Base-by-base conservation (phyloP, 2,797 vertebrate species). In the Darevskia nairensis region DNA sequence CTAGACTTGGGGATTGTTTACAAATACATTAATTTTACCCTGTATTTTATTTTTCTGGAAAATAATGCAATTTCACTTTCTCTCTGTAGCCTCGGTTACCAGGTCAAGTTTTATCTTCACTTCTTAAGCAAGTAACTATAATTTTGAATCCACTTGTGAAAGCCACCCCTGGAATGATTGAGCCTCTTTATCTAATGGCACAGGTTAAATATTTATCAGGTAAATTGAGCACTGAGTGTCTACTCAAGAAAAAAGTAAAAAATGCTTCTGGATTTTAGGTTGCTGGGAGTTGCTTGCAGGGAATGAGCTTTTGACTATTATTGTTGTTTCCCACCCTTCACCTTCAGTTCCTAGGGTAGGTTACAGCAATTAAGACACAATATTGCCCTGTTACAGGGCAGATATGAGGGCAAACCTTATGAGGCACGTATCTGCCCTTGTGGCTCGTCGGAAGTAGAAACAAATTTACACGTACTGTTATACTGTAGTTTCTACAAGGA, bases 191-290 rank as follows among this genome's bases (percentile, higher is more conserved):
- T 44, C 88, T 95, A 90, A 96, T 96, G 95, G 96, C 97, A 41
- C 94, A 96, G 80, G 93, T 97, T 86, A 97, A 95, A 75, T 97
- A 96, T 80, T 94, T 97, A 71, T 94, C 96, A 96, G 97, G 97
- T 96, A 93, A 94, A 93, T 41, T 17, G 1, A 78, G 46, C n/a
- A 32, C 35, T 39, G 41, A 61, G 84, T 68, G 29, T 17, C 46
- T 74, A 23, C 2, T 50, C 15, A 74, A 83, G 15, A 32, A 41
- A 41, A 66, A 78, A 23, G 25, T 32, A 23, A 80, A 5, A n/a
- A 41, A 85, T 41, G 59, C 11, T 13, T 69, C 4, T 41, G 29
- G 39, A 41, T 74, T 77, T 83, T 39, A 77, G 15, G 4, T 69
- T 68, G 69, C 68, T 61, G 50, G 50, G 50, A 55, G 50, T 68